Conservation (phyloP, 1,140 invertebrate genomes). For the Leptinotarsa undecemlineata region DNA sequence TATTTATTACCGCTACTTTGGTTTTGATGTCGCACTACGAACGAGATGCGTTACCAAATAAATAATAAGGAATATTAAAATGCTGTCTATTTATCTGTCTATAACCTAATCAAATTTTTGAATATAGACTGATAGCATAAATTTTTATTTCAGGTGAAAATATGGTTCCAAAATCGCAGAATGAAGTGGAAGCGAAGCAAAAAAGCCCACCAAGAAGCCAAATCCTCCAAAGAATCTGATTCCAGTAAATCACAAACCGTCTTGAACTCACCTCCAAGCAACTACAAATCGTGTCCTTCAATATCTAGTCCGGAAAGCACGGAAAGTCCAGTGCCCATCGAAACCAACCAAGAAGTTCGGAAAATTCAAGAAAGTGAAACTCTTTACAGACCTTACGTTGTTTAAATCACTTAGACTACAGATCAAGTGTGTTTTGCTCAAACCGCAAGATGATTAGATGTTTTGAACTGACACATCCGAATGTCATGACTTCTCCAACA, state of each 20-base stretch:
- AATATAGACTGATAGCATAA: too few species aligned
- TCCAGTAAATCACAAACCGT: conserved; percentile 30
- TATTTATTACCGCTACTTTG: too few species aligned
- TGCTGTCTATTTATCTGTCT: too few species aligned
- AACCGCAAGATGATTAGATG: not conserved
- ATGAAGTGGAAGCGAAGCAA: conserved; percentile 97
- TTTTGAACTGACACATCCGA: too few species aligned
- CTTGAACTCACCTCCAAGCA: conserved; percentile 23
- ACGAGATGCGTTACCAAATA: too few species aligned
- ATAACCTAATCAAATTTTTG: too few species aligned
- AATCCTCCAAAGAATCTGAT: conserved; percentile 44
- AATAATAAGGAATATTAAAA: too few species aligned
- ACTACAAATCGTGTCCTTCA: conserved; percentile 31
- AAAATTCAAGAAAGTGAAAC: conserved; percentile 48
- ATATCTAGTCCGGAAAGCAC: conserved; percentile 30
- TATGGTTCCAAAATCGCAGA: conserved; percentile 93
- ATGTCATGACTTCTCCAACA: too few species aligned
- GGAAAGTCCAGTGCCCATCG: conserved; percentile 19
- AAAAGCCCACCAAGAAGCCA: conserved; percentile 85
- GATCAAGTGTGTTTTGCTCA: conserved; percentile 1
- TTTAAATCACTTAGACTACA: conserved; percentile 36
- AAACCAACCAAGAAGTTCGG: conserved; percentile 32
- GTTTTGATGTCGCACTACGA: too few species aligned
- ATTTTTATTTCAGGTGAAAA: conserved; percentile 77
- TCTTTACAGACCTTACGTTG: conserved; percentile 54